These are phyloP conservation scores for Trichechus manatus DNA, from an alignment of 2,113 vertebrate genomes.

Conservation along the genomic window DNA sequence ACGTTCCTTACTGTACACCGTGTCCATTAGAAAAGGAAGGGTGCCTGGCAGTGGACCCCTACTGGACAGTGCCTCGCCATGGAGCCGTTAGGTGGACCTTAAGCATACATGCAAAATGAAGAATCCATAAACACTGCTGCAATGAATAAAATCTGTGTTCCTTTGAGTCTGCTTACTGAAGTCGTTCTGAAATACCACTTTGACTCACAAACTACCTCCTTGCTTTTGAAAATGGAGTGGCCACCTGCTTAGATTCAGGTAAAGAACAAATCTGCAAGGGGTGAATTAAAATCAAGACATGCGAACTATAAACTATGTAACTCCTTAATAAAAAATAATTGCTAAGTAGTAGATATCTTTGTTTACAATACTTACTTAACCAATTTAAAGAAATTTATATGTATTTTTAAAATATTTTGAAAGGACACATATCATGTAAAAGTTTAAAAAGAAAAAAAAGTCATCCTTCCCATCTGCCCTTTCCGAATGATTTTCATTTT, in stretches of 20 bases:
- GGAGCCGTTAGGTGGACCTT: fast-evolving
- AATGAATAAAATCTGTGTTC: background rate
- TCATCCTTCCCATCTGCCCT: background rate
- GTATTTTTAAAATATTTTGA: background rate
- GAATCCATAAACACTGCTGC: background rate
- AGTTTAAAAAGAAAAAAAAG: background rate
- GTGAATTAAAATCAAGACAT: background rate
- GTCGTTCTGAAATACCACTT: background rate
- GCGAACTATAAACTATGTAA: background rate
- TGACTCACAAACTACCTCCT: background rate
- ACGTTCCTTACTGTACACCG: too few species aligned
- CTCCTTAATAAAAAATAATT: background rate
- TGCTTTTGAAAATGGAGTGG: background rate
- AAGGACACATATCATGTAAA: background rate
- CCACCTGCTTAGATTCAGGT: background rate
- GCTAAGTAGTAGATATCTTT: too few species aligned
- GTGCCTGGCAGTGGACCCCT: background rate
- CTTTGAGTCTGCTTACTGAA: background rate
- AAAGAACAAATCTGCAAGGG: background rate
- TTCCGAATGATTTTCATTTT: background rate
- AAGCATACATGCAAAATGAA: background rate
- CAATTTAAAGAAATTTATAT: background rate
- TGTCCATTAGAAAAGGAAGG: background rate
- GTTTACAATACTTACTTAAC: background rate
- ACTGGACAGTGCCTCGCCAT: too few species aligned